Evolutionary conservation across 2,888 invertebrate genomes (phyloP).

Genomic region (Polydesmus complanatus): DNA sequence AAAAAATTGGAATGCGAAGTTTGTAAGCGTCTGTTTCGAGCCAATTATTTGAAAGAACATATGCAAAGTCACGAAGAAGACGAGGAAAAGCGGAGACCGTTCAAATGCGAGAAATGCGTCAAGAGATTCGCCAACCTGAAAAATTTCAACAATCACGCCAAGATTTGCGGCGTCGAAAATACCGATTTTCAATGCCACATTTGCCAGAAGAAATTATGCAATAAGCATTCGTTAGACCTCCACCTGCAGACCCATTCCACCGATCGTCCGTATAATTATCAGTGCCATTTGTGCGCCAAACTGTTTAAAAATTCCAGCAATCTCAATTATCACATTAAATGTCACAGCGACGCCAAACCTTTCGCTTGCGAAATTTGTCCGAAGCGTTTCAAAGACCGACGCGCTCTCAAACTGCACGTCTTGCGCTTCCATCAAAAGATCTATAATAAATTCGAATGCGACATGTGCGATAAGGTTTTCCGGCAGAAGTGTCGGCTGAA

Average conservation of each 20-base stretch:
- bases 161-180: neutral
- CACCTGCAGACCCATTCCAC: neutral
- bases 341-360: neutral
- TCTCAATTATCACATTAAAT: neutral
- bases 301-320: neutral
- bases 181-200: neutral
- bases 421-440: conserved; percentile 1
- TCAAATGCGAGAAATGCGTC: neutral
- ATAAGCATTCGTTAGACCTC: neutral
- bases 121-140: neutral
- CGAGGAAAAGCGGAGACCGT: neutral
- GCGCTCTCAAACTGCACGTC: neutral
- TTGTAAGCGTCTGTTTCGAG: neutral
- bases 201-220: neutral
- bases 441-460: neutral
- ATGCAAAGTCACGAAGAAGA: neutral
- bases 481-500: neutral
- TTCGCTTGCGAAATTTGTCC: neutral
- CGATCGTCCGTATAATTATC: neutral
- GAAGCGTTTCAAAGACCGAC: neutral
- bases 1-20: neutral
- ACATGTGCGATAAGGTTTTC: conserved; percentile 5
- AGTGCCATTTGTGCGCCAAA: neutral
- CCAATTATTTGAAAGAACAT: neutral
- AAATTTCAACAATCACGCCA: neutral